phyloP scores from a whole-genome alignment of 2,888 invertebrate genomes.

The Allacma fusca region DNA sequence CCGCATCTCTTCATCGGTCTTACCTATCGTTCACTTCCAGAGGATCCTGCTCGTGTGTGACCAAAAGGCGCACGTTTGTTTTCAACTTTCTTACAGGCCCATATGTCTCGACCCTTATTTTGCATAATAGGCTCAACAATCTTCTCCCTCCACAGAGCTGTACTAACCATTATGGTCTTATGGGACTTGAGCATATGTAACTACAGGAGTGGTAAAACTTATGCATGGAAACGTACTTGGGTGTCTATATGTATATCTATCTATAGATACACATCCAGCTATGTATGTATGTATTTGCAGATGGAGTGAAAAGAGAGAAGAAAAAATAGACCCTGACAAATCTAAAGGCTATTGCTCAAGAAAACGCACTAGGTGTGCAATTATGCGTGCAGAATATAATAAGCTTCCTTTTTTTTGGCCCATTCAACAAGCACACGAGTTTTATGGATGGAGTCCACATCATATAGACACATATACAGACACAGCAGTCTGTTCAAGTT shows the following conservation, averaged over 20 bases:
- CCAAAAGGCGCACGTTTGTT: too few relatives aligned
- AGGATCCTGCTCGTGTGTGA: not conserved
- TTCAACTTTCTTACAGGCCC: too few relatives aligned
- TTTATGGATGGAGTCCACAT: not conserved
- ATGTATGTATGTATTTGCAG: not conserved
- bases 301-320: not conserved
- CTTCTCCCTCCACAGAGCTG: not conserved
- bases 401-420: not conserved
- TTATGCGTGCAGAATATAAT: slow-evolving; percentile 16
- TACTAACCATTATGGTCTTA: too few relatives aligned
- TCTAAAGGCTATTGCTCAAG: slow-evolving; percentile 2
- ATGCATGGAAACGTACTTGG: too few relatives aligned
- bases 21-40: not conserved
- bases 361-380: slow-evolving; percentile 11
- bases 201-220: too few relatives aligned
- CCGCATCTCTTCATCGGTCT: not conserved
- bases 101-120: not conserved
- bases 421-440: not conserved
- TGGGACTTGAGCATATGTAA: too few relatives aligned
- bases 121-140: slow-evolving; percentile 1
- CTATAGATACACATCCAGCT: too few relatives aligned
- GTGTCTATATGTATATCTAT: too few relatives aligned
- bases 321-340: not conserved
- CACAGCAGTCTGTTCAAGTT: not conserved
- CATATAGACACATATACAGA: too few relatives aligned